Evolutionary conservation across 2,113 vertebrate species (phyloP).

Genomic region (Apeltes quadracus): DNA sequence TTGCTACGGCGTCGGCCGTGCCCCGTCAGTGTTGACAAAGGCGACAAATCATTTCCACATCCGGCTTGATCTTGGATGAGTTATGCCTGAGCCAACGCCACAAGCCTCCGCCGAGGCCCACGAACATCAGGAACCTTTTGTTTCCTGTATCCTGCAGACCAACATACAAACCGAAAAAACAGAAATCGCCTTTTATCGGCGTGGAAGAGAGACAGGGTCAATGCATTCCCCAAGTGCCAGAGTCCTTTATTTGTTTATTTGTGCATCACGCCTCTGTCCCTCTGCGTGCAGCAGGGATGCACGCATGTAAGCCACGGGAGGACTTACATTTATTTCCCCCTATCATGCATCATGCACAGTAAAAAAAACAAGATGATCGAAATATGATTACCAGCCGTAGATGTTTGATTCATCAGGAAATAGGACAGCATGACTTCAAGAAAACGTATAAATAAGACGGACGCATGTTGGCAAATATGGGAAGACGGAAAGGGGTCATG

Average conservation of each 20-base stretch:
- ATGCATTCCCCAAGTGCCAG: background rate
- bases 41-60: background rate
- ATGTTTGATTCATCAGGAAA: constrained; percentile 7
- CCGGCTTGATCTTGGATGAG: background rate
- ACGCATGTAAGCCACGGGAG: constrained; percentile 18
- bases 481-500: constrained; percentile 5
- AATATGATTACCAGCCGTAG: constrained; percentile 7
- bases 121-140: background rate
- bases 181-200: background rate
- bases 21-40: background rate
- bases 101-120: background rate
- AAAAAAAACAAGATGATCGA: background rate
- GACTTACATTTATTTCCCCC: constrained; percentile 50
- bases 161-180: background rate
- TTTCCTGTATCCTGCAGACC: background rate
- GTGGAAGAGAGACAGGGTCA: background rate
- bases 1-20: background rate
- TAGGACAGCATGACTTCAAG: background rate
- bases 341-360: constrained; percentile 20
- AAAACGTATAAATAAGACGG: constrained; percentile 1
- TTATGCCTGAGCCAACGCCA: background rate
- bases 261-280: constrained; percentile 4
- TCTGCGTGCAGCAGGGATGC: constrained; percentile 34
- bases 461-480: background rate
- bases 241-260: background rate